Base-by-base conservation (phyloP, 2,888 invertebrate genomes). In the Tinea trinotella region DNA sequence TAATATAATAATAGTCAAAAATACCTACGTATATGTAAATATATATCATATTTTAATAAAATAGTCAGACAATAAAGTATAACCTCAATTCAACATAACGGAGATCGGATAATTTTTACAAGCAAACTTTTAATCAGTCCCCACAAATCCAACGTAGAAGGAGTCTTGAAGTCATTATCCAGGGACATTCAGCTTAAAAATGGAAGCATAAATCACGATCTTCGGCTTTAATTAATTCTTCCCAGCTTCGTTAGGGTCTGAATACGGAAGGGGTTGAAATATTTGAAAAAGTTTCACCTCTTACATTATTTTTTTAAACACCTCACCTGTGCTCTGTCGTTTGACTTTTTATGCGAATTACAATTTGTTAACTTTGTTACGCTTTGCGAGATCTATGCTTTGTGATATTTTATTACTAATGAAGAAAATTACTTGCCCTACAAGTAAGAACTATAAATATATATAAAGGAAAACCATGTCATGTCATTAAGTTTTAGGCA, bases 161-260 rank as follows among this genome's bases (percentile, higher is more conserved):
- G 59, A 58, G 10, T 60, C 59, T 71, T 74, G 63, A 53, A 40
- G 15, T 36, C 57, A 57, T 46, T 55, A 57, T 63, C 57, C 53
- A 64, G 70, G 72, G 77, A 82, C 79, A 81, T 78, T 63, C 74
- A 68, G 75, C 70, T 83, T 83, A 84, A 84, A 85, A 84, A 84
- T 83, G 78, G 72, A 78, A 76, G 80, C 80, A 81, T 84, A 84
- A 85, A 85, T 85, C 81, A 80, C 79, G 79, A 83, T 83, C 82
- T 84, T 85, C 75, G 82, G 83, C 64, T 76, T 82, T 85, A 84
- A 85, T 84, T 84, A 84, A 84, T 85, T 84, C 83, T 74, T 79
- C 69, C 66, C 73, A 75, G 74, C 73, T 74, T 72, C 71, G 76
- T 74, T 72, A 69, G 69, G 66, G 70, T 24, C 15, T 12, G 54